These are phyloP conservation scores for Hesperophylax magnus DNA, from an alignment of 1,140 invertebrate species.

Conservation along the genomic window DNA sequence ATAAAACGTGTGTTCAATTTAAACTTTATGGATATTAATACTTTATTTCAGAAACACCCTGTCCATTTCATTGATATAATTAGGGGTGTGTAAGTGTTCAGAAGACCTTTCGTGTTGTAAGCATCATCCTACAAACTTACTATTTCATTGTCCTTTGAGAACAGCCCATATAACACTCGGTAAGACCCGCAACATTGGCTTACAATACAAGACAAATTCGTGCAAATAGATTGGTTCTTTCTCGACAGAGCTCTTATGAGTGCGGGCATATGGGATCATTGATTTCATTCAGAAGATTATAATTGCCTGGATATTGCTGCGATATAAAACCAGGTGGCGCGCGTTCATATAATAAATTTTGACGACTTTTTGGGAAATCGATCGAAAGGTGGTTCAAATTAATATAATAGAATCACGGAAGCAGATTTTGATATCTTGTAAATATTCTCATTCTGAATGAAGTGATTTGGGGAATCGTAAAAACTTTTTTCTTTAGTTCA, in stretches of 20 bases:
- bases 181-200: conserved; percentile 27
- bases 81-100: conserved; percentile 32
- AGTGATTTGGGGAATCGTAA: too few relatives aligned
- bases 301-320: conserved; percentile 6
- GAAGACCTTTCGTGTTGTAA: not conserved
- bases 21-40: too few relatives aligned
- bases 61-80: conserved; percentile 48
- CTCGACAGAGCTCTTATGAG: not conserved
- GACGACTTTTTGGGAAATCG: not conserved
- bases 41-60: conserved; percentile 1
- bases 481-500: too few relatives aligned
- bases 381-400: conserved; percentile 32
- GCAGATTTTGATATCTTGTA: too few relatives aligned
- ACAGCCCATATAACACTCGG: conserved; percentile 37
- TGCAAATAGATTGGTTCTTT: conserved; percentile 44
- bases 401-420: not conserved
- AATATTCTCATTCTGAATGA: too few relatives aligned
- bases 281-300: conserved; percentile 31
- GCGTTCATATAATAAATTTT: conserved; percentile 43
- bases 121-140: not conserved
- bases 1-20: not conserved
- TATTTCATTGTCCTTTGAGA: conserved; percentile 15
- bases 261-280: conserved; percentile 57
- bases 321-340: conserved; percentile 46
- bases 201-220: conserved; percentile 49